phyloP scores from a whole-genome alignment of 1,140 invertebrate species.

The Zophobas morio region DNA sequence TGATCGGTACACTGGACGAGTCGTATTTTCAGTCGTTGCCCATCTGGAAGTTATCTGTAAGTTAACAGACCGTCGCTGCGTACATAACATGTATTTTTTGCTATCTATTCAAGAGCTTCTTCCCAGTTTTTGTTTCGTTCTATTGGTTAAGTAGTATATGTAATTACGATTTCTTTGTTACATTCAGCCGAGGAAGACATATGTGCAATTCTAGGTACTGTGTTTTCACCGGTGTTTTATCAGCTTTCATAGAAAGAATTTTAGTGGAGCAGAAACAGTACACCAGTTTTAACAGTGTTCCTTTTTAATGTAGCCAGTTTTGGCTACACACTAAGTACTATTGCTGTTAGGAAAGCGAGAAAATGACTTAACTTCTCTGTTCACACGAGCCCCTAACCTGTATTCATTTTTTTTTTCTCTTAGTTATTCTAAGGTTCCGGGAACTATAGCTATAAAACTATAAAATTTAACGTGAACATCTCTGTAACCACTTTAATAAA shows the following conservation, averaged over 20 bases:
- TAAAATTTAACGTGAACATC: too few species aligned
- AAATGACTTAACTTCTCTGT: too few species aligned
- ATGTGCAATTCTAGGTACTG: conserved; percentile 63
- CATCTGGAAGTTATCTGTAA: conserved; percentile 60
- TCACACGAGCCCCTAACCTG: too few species aligned
- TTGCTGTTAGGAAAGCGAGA: too few species aligned
- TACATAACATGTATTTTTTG: too few species aligned
- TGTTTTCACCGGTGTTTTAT: conserved; percentile 57
- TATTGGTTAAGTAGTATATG: conserved; percentile 26
- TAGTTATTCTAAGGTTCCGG: too few species aligned
- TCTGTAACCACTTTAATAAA: too few species aligned
- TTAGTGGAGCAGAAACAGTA: conserved; percentile 38
- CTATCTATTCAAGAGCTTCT: conserved; percentile 7
- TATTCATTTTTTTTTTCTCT: too few species aligned
- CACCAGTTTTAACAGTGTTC: too few species aligned
- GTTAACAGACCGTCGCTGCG: conserved; percentile 29
- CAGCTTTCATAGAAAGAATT: conserved; percentile 29
- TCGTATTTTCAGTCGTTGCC: conserved; percentile 56
- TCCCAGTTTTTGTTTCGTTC: conserved; percentile 14
- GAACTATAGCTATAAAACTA: too few species aligned
- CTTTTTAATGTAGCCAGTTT: too few species aligned
- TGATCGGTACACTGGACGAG: conserved; percentile 31
- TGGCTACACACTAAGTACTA: too few species aligned
- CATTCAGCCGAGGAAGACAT: conserved; percentile 64
- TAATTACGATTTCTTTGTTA: conserved; percentile 55